Evolutionary conservation across 2,888 invertebrate genomes (phyloP).

Genomic region (Xylota sylvarum): DNA sequence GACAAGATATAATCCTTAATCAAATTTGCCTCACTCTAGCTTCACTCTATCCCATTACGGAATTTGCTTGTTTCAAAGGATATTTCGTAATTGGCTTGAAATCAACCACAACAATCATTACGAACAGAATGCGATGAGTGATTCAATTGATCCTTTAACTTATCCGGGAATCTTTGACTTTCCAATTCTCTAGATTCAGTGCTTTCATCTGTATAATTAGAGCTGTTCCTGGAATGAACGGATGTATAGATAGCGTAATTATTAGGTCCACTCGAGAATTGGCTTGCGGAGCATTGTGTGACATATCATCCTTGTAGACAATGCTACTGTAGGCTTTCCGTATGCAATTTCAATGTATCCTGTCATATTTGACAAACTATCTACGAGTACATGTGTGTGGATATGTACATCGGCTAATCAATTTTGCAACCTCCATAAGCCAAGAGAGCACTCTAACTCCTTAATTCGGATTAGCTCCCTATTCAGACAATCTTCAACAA

Average conservation of each 20-base stretch:
- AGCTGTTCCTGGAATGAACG: not conserved
- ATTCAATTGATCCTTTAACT: not conserved
- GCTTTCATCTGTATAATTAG: not conserved
- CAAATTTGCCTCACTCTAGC: not conserved
- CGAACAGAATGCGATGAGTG: not conserved
- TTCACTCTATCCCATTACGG: not conserved
- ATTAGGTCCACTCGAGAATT: not conserved
- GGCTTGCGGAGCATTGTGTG: not conserved
- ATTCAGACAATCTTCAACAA: not conserved
- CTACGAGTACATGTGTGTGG: not conserved
- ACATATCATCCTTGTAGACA: not conserved
- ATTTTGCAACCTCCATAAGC: not conserved
- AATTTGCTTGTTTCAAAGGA: not conserved
- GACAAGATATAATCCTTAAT: not conserved
- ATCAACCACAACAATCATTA: constrained; percentile 20
- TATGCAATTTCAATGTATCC: not conserved
- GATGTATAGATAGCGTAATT: not conserved
- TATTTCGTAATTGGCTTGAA: not conserved
- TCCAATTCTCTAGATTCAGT: not conserved
- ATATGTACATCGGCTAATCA: too few relatives aligned
- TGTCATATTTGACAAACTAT: not conserved
- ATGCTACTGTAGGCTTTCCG: not conserved
- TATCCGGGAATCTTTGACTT: not conserved
- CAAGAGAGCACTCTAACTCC: not conserved
- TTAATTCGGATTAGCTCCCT: not conserved